Percentiles rank a stretch among this genome's conserved stretches.
Conservation (phyloP, 2,113 vertebrate genomes). For the Actenoides hombroni region DNA sequence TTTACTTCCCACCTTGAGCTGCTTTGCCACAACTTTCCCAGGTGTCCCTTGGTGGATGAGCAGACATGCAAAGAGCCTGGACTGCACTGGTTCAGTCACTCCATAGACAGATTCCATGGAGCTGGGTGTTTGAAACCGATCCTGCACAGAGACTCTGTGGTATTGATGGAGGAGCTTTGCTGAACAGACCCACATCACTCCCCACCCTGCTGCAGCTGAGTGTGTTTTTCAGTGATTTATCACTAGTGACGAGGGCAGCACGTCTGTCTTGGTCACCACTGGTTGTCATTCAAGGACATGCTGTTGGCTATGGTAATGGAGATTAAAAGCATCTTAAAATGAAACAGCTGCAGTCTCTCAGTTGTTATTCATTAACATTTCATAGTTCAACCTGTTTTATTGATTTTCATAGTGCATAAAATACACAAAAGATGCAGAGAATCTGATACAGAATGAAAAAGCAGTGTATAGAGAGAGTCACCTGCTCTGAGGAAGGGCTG, state of each 20-base stretch:
- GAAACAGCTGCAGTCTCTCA: neutral
- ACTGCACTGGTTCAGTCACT: neutral
- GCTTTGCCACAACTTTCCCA: neutral
- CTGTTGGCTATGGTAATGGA: neutral
- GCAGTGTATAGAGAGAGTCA: neutral
- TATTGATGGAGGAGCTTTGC: neutral
- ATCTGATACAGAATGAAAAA: neutral
- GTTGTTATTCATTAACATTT: slow-evolving; percentile 43
- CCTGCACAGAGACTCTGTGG: neutral
- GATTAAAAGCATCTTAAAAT: slow-evolving; percentile 44
- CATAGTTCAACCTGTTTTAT: slow-evolving; percentile 9
- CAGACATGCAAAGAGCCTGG: neutral
- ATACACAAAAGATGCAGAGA: neutral
- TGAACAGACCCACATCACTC: rapidly evolving
- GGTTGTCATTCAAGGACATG: neutral
- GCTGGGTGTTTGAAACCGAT: neutral
- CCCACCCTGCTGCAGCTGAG: neutral
- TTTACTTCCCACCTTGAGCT: neutral
- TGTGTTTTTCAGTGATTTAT: neutral
- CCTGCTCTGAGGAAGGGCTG: rapidly evolving
- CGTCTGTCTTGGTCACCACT: neutral
- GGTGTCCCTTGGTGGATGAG: neutral
- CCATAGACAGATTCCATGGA: neutral
- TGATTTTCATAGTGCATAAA: slow-evolving; percentile 45
- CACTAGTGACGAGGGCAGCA: neutral